Base-by-base conservation (phyloP, 2,888 invertebrate genomes). In the Neoaliturus tenellus region DNA sequence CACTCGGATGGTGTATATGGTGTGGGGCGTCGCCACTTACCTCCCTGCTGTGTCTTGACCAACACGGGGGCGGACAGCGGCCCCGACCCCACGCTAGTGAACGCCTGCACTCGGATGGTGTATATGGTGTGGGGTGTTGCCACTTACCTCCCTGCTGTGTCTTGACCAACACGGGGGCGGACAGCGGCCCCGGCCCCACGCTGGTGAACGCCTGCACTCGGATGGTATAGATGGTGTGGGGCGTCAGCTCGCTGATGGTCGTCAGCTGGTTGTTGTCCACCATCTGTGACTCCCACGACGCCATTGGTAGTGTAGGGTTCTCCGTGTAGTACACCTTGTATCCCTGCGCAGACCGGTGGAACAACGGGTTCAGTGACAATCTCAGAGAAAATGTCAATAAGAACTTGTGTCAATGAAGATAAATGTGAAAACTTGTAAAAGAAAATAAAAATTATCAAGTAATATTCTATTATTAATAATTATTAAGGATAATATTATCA, bases 301-400 rank as follows among this genome's bases (percentile, higher is more conserved):
- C 95, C 91, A 98, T 94, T 12, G 95, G 94, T 87, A 96, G 95
- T 87, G 96, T 95, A 28, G 98, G 95, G 88, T 97, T 96, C 86
- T 96, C 96, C 5, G 98, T 98, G 92, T 98, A 99, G 92, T 97
- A 98, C 86, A 99, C 97, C 92, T 98, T 98, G 93, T 99, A 99
- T 87, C 98, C 98, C 98, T 98, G 92, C 17, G 89, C 90, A 89
- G 2, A 44, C 10, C 17, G 12, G 17, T 69, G 17, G 44, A n/a
- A n/a, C n/a, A n/a, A n/a, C n/a, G n/a, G n/a, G n/a, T n/a, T n/a
- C n/a, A n/a, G n/a, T n/a, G n/a, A n/a, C n/a, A n/a, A n/a, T n/a
- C n/a, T n/a, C n/a, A n/a, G n/a, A n/a, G n/a, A n/a, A n/a, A n/a
- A n/a, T n/a, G n/a, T n/a, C n/a, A n/a, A n/a, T n/a, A n/a, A n/a